Evolutionary conservation across 2,888 invertebrate genomes (phyloP), one percentile per base, ranked within the genome.

Genomic region (Caenorhabditis doughertyi): DNA sequence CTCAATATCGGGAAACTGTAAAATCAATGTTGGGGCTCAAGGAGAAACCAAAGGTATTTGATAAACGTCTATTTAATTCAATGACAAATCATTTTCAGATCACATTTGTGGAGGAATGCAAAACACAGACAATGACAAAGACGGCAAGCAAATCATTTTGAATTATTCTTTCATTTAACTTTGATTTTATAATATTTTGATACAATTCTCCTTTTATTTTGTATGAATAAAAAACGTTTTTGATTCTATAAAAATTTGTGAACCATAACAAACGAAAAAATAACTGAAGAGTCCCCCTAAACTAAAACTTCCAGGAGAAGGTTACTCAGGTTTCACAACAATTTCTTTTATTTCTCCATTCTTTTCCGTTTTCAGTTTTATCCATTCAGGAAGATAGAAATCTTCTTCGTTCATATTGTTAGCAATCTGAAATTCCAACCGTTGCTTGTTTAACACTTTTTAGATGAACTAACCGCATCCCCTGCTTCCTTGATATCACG

Each of bases 381-480:
- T 68, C 81, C 81, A 81, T 0, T 68, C 56, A 0, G 74, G 62
- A 11, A 64, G 81, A 23, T 55, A 74, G 55, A 82, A 82, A 29
- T 82, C 82, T 1, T 49, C 53, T 0, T 72, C 77, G 9, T 67
- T 60, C 67, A 82, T 58, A 51, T 82, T 72, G 7, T 42, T 47
- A 2, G 77, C 27, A 0, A 81, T 76, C 32, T 51, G n/a, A n/a
- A n/a, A n/a, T n/a, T n/a, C n/a, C n/a, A n/a, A n/a, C n/a, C n/a
- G n/a, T n/a, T n/a, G n/a, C n/a, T n/a, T n/a, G n/a, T n/a, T n/a
- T n/a, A n/a, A n/a, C n/a, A n/a, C n/a, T n/a, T n/a, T n/a, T n/a
- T n/a, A n/a, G n/a, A n/a, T n/a, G n/a, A n/a, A n/a, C n/a, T n/a
- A n/a, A n/a, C n/a, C n/a, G n/a, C 49, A 39, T 84, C 84, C 8